Evolutionary conservation across 2,113 vertebrate genomes (phyloP).

Genomic region (Plecturocebus donacophilus): DNA sequence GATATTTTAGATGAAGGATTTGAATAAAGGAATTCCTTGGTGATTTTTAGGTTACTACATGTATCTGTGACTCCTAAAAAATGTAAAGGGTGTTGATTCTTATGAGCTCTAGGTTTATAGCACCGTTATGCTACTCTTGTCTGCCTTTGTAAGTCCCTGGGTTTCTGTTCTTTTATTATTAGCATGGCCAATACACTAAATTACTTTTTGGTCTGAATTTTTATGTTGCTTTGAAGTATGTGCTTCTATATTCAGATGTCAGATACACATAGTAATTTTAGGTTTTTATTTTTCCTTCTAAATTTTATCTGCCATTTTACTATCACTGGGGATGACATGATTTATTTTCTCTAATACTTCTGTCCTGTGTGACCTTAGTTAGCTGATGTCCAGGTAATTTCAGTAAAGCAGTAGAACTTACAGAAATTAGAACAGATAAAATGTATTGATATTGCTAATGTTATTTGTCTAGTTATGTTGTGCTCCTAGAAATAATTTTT

Average conservation of each 20-base stretch:
- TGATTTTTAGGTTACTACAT: neutral
- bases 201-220: neutral
- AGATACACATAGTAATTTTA: constrained; percentile 3
- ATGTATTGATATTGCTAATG: neutral
- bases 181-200: neutral
- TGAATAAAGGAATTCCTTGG: neutral
- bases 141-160: neutral
- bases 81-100: neutral
- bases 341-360: neutral
- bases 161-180: constrained; percentile 27
- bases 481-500: constrained; percentile 61
- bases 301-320: neutral
- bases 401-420: neutral
- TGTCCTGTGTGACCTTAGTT: neutral
- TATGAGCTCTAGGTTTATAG: neutral
- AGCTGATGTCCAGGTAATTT: constrained; percentile 14
- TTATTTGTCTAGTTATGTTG: constrained; percentile 73
- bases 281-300: neutral
- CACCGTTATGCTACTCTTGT: neutral
- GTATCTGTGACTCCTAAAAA: constrained; percentile 7
- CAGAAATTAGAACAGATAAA: neutral
- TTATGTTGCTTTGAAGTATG: neutral
- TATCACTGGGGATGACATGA: neutral
- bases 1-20: constrained; percentile 4
- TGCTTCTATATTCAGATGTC: constrained; percentile 33